phyloP scores from a whole-genome alignment of 2,113 vertebrate genomes.

The Cryptotis parvus region DNA sequence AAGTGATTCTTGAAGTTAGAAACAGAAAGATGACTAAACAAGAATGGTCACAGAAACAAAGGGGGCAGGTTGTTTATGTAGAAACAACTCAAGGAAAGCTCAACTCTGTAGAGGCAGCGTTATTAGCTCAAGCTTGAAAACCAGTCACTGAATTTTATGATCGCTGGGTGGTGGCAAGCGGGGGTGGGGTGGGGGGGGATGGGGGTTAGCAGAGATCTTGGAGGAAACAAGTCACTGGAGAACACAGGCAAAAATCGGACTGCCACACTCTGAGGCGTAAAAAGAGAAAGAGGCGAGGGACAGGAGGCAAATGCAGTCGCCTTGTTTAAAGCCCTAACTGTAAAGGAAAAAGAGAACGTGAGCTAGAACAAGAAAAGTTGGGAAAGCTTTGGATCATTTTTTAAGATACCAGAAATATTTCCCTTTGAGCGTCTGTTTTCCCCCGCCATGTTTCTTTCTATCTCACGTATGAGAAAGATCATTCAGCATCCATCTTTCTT shows the following conservation, averaged over 20 bases:
- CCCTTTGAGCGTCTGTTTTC: no score
- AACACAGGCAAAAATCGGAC: not conserved
- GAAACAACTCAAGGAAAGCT: not conserved
- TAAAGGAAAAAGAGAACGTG: not conserved
- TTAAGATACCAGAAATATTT: not conserved
- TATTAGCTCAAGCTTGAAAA: not conserved
- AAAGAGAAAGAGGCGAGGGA: not conserved
- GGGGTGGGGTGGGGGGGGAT: no score
- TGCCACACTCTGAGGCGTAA: not conserved
- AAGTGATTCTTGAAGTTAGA: conserved; percentile 18
- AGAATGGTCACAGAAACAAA: not conserved
- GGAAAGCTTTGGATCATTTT: not conserved
- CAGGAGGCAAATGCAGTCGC: not conserved
- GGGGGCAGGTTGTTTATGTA: not conserved
- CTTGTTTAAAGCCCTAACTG: not conserved
- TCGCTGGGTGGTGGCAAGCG: not conserved
- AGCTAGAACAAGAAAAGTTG: not conserved
- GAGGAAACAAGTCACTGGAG: not conserved
- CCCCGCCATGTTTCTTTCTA: not conserved
- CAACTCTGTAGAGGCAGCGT: not conserved
- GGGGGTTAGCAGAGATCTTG: not conserved
- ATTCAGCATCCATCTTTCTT: no score
- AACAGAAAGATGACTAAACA: not conserved
- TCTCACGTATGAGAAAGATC: no score
- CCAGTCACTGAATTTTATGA: not conserved